Conservation (phyloP, 2,113 vertebrate genomes). For the Cynoglossus semilaevis region DNA sequence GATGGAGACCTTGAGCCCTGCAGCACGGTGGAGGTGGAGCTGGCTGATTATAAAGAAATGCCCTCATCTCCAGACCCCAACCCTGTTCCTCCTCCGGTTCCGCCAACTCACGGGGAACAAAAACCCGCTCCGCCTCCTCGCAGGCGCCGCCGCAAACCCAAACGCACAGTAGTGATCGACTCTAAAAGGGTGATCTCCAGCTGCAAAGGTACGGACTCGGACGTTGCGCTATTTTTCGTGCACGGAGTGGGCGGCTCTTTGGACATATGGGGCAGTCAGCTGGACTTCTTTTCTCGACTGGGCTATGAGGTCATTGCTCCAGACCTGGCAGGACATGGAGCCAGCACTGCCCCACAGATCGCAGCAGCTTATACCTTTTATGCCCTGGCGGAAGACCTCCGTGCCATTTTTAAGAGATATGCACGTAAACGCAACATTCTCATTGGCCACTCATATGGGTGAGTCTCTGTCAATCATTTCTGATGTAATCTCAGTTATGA, state of each 20-base stretch:
- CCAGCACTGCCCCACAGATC: constrained; percentile 87
- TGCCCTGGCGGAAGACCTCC: constrained; percentile 90
- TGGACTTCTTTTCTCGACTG: constrained; percentile 91
- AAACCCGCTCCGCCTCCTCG: constrained; percentile 72
- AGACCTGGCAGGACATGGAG: constrained; percentile 89
- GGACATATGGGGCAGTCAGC: constrained; percentile 96
- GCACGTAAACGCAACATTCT: constrained; percentile 91
- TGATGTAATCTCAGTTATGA: no score
- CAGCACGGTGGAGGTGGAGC: constrained; percentile 82
- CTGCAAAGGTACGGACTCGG: constrained; percentile 87
- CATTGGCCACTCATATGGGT: constrained; percentile 95
- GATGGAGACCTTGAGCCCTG: constrained; percentile 79
- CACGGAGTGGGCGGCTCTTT: constrained; percentile 92
- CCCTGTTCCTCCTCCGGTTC: constrained; percentile 40
- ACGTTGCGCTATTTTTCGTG: constrained; percentile 93
- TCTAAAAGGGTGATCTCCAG: constrained; percentile 87
- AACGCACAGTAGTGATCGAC: constrained; percentile 86
- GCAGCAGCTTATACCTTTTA: constrained; percentile 95
- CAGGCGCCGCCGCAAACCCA: constrained; percentile 82
- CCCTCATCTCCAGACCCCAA: constrained; percentile 66
- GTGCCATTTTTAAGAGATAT: constrained; percentile 90
- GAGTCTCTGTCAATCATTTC: constrained; percentile 32
- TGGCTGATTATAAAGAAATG: constrained; percentile 74
- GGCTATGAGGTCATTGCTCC: constrained; percentile 96
- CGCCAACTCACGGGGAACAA: constrained; percentile 34